Conservation (phyloP, 1,140 invertebrate species). For the Bombus huntii region DNA sequence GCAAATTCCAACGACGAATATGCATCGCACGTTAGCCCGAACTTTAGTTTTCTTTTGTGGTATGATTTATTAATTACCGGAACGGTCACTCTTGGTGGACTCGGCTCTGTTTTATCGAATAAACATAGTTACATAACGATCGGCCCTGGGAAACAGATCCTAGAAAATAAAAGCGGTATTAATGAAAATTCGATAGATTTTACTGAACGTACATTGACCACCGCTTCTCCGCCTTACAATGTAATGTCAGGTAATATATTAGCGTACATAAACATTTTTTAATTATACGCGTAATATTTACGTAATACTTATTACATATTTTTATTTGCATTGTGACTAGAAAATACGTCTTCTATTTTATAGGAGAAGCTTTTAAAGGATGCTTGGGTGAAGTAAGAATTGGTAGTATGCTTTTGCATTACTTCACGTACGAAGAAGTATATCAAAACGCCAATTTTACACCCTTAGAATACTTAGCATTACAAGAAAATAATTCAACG, state of each 20-base stretch:
- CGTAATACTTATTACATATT: background rate
- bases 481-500: constrained; percentile 73
- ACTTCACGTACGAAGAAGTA: constrained; percentile 89
- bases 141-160: constrained; percentile 62
- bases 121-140: constrained; percentile 74
- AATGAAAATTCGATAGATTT: constrained; percentile 75
- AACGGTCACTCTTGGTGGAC: constrained; percentile 78
- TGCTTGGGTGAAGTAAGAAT: constrained; percentile 96
- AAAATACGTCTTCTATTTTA: constrained; percentile 34
- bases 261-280: background rate
- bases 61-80: constrained; percentile 83
- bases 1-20: constrained; percentile 71
- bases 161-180: constrained; percentile 67
- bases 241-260: constrained; percentile 75
- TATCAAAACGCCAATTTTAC: constrained; percentile 85
- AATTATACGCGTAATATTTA: background rate
- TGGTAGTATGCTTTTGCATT: constrained; percentile 93
- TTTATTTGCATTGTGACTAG: background rate
- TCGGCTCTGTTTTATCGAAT: constrained; percentile 69
- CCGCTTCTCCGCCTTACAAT: constrained; percentile 70
- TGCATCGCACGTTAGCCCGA: constrained; percentile 64
- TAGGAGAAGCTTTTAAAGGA: constrained; percentile 88
- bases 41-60: constrained; percentile 85
- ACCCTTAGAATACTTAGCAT: constrained; percentile 82
- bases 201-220: constrained; percentile 70